These are phyloP conservation scores for Aplidium turbinatum DNA, from an alignment of 23 tunicate species.

Conservation along the genomic window DNA sequence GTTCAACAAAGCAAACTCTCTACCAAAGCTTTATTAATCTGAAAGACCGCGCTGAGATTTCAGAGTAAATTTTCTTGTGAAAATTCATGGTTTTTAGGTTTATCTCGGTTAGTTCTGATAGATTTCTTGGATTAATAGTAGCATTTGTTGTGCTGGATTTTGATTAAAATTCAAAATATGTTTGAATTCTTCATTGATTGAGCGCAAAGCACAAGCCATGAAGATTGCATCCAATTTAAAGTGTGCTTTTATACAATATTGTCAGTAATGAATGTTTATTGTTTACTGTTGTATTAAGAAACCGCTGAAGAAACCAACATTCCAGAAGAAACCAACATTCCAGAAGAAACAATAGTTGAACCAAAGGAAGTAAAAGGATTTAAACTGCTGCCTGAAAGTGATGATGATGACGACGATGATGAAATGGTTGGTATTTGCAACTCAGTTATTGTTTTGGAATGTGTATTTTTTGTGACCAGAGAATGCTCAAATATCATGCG, in stretches of 20 bases:
- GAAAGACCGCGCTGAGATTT: too few relatives aligned
- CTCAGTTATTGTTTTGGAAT: neutral
- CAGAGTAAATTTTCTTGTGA: too few relatives aligned
- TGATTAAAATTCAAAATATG: too few relatives aligned
- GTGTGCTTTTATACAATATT: too few relatives aligned
- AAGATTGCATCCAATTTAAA: neutral
- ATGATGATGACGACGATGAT: conserved; percentile 60
- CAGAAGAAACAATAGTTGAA: neutral
- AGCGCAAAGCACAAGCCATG: neutral
- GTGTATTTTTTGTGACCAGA: neutral
- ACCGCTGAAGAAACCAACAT: neutral
- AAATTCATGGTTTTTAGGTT: too few relatives aligned
- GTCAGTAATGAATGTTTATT: neutral
- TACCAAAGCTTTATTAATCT: too few relatives aligned
- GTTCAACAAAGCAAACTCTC: too few relatives aligned
- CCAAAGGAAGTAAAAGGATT: conserved; percentile 15
- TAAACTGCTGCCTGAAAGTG: conserved; percentile 39
- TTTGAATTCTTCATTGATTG: too few relatives aligned
- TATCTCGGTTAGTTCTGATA: too few relatives aligned
- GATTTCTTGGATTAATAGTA: too few relatives aligned
- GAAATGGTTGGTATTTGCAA: neutral
- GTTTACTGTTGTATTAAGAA: neutral
- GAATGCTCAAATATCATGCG: neutral
- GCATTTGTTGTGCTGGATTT: too few relatives aligned
- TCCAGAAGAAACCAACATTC: conserved; percentile 9